A percentile compares a stretch with the other conserved stretches of the same genome.
Evolutionary conservation across 2,113 vertebrate genomes (phyloP).

Genomic region (Prinia subflava): DNA sequence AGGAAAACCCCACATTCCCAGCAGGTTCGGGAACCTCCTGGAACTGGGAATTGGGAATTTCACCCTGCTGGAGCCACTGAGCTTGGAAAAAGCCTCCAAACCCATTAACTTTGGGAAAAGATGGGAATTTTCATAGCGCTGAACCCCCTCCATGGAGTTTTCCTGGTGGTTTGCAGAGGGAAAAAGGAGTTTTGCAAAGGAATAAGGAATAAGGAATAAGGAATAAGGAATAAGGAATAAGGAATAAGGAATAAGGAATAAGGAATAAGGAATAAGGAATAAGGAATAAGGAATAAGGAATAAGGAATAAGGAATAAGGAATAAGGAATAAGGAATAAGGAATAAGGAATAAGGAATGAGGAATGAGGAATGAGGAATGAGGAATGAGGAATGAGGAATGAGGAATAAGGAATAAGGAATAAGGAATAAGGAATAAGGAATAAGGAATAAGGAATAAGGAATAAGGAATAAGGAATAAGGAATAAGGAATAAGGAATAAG

Average conservation of each 20-base stretch:
- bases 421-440: background rate
- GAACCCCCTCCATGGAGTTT: background rate
- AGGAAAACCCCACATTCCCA: accelerated
- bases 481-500: too few relatives aligned
- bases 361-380: too few relatives aligned
- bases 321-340: too few relatives aligned
- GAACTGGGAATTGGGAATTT: background rate
- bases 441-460: too few relatives aligned
- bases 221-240: background rate
- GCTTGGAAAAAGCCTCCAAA: background rate
- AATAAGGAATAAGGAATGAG: too few relatives aligned
- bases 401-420: background rate
- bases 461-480: too few relatives aligned
- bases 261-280: too few relatives aligned
- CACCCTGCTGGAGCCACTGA: background rate
- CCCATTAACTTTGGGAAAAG: background rate
- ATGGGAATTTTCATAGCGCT: accelerated
- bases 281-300: too few relatives aligned
- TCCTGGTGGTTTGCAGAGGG: background rate
- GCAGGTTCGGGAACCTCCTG: accelerated
- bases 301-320: too few relatives aligned
- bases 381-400: background rate
- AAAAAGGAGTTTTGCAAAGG: background rate
- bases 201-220: too few relatives aligned
- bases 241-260: too few relatives aligned